These are phyloP conservation scores for Aplochiton taeniatus DNA, from an alignment of 2,797 vertebrate genomes.

Conservation along the genomic window DNA sequence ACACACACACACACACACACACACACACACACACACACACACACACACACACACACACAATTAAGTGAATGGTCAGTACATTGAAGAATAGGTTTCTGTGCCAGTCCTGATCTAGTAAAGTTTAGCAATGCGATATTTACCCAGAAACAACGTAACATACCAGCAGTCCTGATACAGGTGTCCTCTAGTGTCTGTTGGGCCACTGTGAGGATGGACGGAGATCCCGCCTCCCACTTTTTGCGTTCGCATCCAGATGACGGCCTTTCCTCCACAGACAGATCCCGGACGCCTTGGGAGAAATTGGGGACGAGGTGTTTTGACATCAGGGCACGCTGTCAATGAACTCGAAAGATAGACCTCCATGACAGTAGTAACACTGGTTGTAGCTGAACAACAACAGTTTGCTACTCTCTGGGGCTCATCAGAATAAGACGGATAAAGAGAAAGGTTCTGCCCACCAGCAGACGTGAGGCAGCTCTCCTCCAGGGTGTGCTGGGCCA, in stretches of 20 bases:
- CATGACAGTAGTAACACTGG: no score
- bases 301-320: not conserved
- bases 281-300: slow-evolving; percentile 28
- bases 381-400: no score
- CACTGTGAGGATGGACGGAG: slow-evolving; percentile 72
- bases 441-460: slow-evolving; percentile 63
- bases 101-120: no score
- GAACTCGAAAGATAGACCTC: not conserved
- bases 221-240: slow-evolving; percentile 79
- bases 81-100: no score
- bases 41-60: no score
- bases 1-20: slow-evolving; percentile 25
- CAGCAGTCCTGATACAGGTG: slow-evolving; percentile 59
- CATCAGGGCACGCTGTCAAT: no score
- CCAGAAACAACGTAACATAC: not conserved
- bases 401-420: no score
- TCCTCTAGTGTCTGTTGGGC: slow-evolving; percentile 75
- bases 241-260: slow-evolving; percentile 63
- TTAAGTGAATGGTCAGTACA: not conserved
- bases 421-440: not conserved
- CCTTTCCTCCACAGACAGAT: slow-evolving; percentile 52
- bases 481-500: slow-evolving; percentile 81
- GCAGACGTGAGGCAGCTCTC: slow-evolving; percentile 74
- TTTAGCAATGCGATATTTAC: no score
- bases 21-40: slow-evolving; percentile 25